Percentiles rank a stretch among this genome's conserved stretches.
phyloP scores from a whole-genome alignment of 2,113 vertebrate species.

The Semicossyphus pulcher region DNA sequence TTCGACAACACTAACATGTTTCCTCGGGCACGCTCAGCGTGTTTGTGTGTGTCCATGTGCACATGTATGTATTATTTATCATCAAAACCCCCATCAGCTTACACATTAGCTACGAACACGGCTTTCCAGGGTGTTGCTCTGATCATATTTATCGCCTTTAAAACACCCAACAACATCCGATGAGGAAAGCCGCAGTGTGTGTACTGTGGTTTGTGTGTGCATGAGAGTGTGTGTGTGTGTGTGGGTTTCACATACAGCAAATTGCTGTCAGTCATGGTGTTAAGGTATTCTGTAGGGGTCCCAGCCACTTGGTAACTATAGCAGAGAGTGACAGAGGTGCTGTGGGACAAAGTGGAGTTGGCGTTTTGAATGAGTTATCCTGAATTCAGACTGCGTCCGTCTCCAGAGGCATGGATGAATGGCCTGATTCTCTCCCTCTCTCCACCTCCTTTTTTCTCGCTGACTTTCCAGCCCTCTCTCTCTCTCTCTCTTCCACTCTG shows the following conservation, averaged over 20 bases:
- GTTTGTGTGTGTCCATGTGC: conserved; percentile 38
- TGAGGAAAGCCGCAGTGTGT: background rate
- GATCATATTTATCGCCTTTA: conserved; percentile 50
- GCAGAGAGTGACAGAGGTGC: conserved; percentile 77
- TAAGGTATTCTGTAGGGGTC: conserved; percentile 72
- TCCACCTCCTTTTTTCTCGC: conserved; percentile 59
- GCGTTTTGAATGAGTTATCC: conserved; percentile 79
- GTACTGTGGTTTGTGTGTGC: background rate
- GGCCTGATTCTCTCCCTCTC: conserved; percentile 76
- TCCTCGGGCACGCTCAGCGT: conserved; percentile 59
- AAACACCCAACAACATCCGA: conserved; percentile 14
- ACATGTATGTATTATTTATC: conserved; percentile 50
- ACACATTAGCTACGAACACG: conserved; percentile 47
- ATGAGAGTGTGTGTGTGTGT: background rate
- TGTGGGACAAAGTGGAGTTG: conserved; percentile 76
- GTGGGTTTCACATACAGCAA: conserved; percentile 49
- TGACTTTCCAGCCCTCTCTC: conserved; percentile 59
- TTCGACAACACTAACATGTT: conserved; percentile 70
- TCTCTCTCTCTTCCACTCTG: conserved; percentile 27
- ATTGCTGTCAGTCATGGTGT: conserved; percentile 62
- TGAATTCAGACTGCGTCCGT: conserved; percentile 79
- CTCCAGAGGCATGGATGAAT: conserved; percentile 81
- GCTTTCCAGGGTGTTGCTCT: conserved; percentile 47
- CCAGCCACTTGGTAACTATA: conserved; percentile 69
- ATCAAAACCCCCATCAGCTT: conserved; percentile 45